These are phyloP conservation scores for Emberiza fucata DNA, from an alignment of 2,113 vertebrate species.

Conservation along the genomic window DNA sequence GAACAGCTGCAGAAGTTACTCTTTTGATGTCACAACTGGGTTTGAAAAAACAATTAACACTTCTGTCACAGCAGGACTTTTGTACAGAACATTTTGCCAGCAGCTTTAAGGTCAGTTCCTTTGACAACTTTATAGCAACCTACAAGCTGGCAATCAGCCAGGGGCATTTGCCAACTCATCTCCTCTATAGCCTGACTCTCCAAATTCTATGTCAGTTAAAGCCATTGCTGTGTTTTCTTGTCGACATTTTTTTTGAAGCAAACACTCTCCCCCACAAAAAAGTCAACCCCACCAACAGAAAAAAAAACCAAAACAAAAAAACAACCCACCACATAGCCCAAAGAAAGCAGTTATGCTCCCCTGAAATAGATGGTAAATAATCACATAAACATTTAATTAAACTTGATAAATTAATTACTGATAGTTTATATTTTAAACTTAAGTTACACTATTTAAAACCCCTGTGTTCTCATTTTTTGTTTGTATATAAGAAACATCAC, in stretches of 20 bases:
- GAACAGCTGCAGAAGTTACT: background rate
- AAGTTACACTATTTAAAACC: background rate
- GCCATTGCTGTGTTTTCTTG: background rate
- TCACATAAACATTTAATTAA: background rate
- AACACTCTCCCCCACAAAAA: rapidly evolving
- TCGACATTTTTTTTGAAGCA: background rate
- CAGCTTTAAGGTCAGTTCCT: background rate
- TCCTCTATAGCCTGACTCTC: background rate
- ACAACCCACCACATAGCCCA: background rate
- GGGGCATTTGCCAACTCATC: background rate
- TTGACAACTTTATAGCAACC: background rate
- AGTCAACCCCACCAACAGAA: background rate
- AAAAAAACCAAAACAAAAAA: background rate
- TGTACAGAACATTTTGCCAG: background rate
- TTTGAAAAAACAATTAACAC: background rate
- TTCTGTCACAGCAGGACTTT: background rate
- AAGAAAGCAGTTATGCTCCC: background rate
- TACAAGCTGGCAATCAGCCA: background rate
- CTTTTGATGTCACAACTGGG: background rate
- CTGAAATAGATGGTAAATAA: background rate
- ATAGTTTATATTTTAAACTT: background rate
- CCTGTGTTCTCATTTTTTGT: background rate
- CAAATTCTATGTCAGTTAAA: background rate
- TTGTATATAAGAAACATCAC: background rate
- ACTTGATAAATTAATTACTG: background rate